phyloP scores from a whole-genome alignment of 2,888 invertebrate genomes.

The Hirtodrosophila histrioides region DNA sequence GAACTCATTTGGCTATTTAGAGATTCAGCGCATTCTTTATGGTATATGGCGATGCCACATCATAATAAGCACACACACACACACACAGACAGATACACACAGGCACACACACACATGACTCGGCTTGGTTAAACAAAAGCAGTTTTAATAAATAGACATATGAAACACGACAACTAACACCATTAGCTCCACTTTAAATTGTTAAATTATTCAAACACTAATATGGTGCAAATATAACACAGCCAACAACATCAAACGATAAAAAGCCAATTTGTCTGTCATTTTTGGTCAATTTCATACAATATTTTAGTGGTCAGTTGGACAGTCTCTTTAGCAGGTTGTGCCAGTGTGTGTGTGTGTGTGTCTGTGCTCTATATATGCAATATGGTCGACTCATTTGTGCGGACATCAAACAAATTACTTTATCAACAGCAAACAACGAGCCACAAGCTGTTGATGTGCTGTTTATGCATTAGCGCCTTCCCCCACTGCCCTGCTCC shows the following conservation, averaged over 20 bases:
- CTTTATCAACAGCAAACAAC: slow-evolving; percentile 70
- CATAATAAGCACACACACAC: slow-evolving; percentile 42
- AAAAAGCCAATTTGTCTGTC: slow-evolving; percentile 80
- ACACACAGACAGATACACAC: neutral
- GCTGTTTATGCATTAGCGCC: slow-evolving; percentile 63
- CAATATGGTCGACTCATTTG: slow-evolving; percentile 57
- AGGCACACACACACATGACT: neutral
- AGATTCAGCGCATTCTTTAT: slow-evolving; percentile 62
- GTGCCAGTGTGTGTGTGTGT: slow-evolving; percentile 11
- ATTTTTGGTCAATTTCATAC: slow-evolving; percentile 79
- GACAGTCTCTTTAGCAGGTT: slow-evolving; percentile 46
- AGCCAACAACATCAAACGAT: slow-evolving; percentile 52
- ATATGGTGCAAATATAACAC: slow-evolving; percentile 65
- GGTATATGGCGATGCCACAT: slow-evolving; percentile 46
- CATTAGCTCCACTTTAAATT: slow-evolving; percentile 80
- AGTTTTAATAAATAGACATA: slow-evolving; percentile 78
- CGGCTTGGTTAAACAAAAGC: slow-evolving; percentile 67
- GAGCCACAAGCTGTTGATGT: slow-evolving; percentile 74
- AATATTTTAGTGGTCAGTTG: slow-evolving; percentile 77
- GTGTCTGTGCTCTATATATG: slow-evolving; percentile 51
- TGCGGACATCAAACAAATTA: slow-evolving; percentile 77
- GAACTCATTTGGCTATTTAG: slow-evolving; percentile 76
- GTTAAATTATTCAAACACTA: slow-evolving; percentile 77
- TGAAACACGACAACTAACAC: slow-evolving; percentile 81
- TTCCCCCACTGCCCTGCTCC: slow-evolving; percentile 13